A percentile compares a stretch with the other conserved stretches of the same genome.
Conservation (phyloP, 2,797 vertebrate species). For the Gallinago solitaria region DNA sequence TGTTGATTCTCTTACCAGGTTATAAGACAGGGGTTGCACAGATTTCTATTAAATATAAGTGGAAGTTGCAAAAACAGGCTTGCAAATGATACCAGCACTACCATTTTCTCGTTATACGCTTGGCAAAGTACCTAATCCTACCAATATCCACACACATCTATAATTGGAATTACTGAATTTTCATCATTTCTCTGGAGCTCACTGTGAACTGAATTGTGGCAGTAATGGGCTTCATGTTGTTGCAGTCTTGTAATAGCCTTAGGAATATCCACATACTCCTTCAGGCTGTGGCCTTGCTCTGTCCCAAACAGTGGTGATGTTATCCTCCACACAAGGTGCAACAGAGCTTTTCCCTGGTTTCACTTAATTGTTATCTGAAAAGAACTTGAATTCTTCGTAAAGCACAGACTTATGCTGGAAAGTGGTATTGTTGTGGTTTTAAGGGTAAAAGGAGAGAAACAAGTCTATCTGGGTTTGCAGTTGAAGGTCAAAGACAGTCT, state of each 20-base stretch:
- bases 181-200: neutral
- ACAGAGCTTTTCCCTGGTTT: neutral
- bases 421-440: neutral
- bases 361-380: neutral
- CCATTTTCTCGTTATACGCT: neutral
- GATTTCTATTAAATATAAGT: neutral
- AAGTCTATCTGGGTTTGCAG: neutral
- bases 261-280: neutral
- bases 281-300: neutral
- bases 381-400: neutral
- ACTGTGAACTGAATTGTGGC: neutral
- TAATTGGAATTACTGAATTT: neutral
- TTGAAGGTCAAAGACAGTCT: neutral
- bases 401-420: neutral
- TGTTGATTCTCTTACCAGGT: neutral
- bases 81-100: neutral
- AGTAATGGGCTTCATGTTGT: neutral
- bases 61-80: neutral
- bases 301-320: neutral
- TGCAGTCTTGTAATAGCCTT: neutral
- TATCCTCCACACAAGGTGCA: neutral
- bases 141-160: neutral
- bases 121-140: neutral
- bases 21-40: neutral
- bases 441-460: neutral